Base-by-base conservation (phyloP, 2,888 invertebrate species). In the Pyrrhia umbra region DNA sequence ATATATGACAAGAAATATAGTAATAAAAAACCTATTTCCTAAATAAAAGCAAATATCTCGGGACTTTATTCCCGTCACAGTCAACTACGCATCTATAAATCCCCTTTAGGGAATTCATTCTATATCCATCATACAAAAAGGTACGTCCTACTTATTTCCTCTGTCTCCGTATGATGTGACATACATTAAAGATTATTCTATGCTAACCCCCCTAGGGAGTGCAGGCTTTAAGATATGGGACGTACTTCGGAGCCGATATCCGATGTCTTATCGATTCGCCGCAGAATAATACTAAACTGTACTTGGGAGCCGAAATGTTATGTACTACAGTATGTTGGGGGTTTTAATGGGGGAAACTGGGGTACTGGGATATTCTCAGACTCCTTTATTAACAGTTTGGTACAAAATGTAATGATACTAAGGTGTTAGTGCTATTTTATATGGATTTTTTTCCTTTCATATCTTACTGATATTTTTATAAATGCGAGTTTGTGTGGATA, bases 181-280 rank as follows among this genome's bases (percentile, higher is more conserved):
- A 52, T 68, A 68, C 69, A 68, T 71, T 68, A 56, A 74, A 68
- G 62, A 62, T 68, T 71, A 75, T 68, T 67, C 74, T 43, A 25
- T 58, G 51, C 55, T 67, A 16, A 59, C 59, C 15, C 15, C 61
- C 43, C 54, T 3, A 42, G 70, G 57, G 75, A 62, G 18, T 40
- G 21, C 6, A 50, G 15, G 13, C 49, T 30, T 52, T 30, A 59
- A 78, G 75, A 78, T 74, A 66, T 58, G 54, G 55, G 15, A 45
- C 45, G 20, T 50, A 46, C 75, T 56, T 64, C 54, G 37, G 27
- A 56, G 42, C 55, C 63, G 62, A 75, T 74, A 76, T 76, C 75
- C 65, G 78, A 68, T 69, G 62, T 58, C 62, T 42, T 63, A 76
- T 75, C 75, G 78, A 76, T 58, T 55, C 27, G 40, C 45, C 39